Base-by-base conservation (phyloP, 2,797 vertebrate species). In the Malurus leucopterus region DNA sequence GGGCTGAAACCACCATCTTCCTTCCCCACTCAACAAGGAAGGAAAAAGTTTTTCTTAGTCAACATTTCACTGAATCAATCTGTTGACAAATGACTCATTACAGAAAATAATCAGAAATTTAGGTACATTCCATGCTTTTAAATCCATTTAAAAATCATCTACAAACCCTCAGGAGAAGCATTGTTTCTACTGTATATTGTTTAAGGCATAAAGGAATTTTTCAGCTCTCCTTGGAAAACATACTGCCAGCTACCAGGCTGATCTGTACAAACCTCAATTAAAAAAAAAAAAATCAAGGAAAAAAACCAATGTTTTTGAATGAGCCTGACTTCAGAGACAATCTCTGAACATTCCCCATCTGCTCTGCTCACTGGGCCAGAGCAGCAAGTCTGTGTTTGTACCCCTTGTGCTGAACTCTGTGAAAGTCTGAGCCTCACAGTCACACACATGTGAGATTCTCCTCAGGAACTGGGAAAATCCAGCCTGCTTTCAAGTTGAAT, bases 251-350 rank as follows among this genome's bases (percentile, higher is more conserved):
- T 54, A 57, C 4, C 3, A 46, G 34, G 44, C 26, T 73, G 68
- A 82, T 73, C n/a, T 46, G 69, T 7, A 43, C 18, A 16, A 80
- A 51, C 8, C 27, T 70, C 32, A 53, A 23, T 2, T 15, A 57
- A 57, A 32, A 14, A 68, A 77, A 77, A 77, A 12, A 77, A 12
- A 46, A 50, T 3, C 8, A 32, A 47, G 30, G 32, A 3, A 41
- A 86, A 43, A 44, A 30, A 3, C 0, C 21, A 13, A 2, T 5
- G 3, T 67, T 40, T 36, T 0, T n/a, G 13, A 65, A n/a, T 1
- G 8, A 40, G 29, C 16, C 14, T 12, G 44, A 50, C 30, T 58
- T 50, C 40, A 83, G 53, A 44, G 40, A 27, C 13, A 80, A 8
- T 13, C 55, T 68, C 4, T 8, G 55, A 19, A 3, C 0, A 0